phyloP scores from a whole-genome alignment of 2,113 vertebrate genomes.

The Macquaria australasica region DNA sequence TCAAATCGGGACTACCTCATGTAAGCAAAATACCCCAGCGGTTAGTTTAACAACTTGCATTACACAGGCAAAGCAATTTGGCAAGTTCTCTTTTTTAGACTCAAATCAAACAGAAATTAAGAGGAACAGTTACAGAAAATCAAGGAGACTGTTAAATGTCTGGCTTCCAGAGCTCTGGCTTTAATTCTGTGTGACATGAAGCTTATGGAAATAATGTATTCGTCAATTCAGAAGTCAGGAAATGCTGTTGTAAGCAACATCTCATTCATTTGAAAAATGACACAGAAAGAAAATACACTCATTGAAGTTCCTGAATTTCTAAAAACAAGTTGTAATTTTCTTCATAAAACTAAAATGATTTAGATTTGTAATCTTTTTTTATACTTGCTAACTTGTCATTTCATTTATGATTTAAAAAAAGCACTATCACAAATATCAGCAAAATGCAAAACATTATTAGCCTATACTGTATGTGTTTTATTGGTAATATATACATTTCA shows the following conservation, averaged over 20 bases:
- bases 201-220: constrained; percentile 67
- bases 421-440: neutral
- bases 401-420: neutral
- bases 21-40: constrained; percentile 76
- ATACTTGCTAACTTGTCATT: neutral
- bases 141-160: constrained; percentile 63
- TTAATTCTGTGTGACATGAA: constrained; percentile 48
- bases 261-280: constrained; percentile 16
- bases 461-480: constrained; percentile 26
- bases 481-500: neutral
- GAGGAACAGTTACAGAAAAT: constrained; percentile 66
- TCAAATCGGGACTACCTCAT: constrained; percentile 74
- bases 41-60: constrained; percentile 75
- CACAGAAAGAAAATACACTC: neutral
- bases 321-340: neutral
- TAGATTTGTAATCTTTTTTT: neutral
- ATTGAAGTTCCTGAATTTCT: neutral
- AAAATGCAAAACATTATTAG: neutral
- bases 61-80: constrained; percentile 73
- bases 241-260: constrained; percentile 2
- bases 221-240: constrained; percentile 48
- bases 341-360: neutral
- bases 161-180: constrained; percentile 55
- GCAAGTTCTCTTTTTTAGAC: constrained; percentile 59
- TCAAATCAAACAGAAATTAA: constrained; percentile 77